These are phyloP conservation scores for Cisticola juncidis DNA, from an alignment of 2,113 vertebrate species.

Conservation along the genomic window DNA sequence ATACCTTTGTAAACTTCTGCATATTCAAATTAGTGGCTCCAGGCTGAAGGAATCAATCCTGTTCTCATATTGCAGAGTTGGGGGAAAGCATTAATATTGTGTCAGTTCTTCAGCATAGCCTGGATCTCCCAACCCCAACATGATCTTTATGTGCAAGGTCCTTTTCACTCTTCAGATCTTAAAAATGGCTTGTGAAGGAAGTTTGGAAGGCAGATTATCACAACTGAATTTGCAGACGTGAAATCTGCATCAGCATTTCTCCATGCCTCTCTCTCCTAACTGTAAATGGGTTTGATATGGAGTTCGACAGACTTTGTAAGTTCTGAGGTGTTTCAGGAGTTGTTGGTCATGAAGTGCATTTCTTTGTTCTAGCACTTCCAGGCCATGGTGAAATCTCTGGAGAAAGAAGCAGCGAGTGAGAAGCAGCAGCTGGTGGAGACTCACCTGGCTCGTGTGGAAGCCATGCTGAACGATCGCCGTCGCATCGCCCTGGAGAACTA, in stretches of 20 bases:
- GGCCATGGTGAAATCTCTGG: constrained; percentile 93
- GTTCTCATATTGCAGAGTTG: background rate
- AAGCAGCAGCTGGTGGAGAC: constrained; percentile 98
- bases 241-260: background rate
- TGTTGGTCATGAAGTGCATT: background rate
- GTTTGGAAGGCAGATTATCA: background rate
- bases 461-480: constrained; percentile 93
- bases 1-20: background rate
- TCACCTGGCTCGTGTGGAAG: constrained; percentile 94
- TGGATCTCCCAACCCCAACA: background rate
- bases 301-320: background rate
- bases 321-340: background rate
- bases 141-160: background rate
- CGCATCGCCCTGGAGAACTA: constrained; percentile 94
- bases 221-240: background rate
- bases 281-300: background rate
- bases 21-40: background rate
- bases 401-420: constrained; percentile 96
- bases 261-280: background rate
- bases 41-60: background rate
- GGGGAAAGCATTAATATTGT: background rate
- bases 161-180: background rate
- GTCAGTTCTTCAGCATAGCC: background rate
- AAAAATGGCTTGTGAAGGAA: background rate
- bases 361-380: constrained; percentile 86